These are phyloP conservation scores for Aptenodytes forsteri DNA, from an alignment of 2,113 vertebrate genomes.

Conservation along the genomic window DNA sequence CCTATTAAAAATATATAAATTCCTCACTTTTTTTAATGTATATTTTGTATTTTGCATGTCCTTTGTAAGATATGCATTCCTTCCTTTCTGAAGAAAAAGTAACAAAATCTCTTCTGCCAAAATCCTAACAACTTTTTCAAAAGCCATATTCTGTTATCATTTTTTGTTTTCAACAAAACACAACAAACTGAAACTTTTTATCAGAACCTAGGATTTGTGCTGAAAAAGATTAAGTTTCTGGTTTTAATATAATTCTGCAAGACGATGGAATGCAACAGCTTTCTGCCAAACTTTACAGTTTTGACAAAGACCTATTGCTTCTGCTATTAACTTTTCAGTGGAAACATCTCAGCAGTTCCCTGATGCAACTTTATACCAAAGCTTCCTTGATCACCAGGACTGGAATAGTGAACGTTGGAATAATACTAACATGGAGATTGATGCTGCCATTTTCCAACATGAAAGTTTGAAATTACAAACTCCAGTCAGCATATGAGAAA, in stretches of 20 bases:
- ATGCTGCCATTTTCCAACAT: neutral
- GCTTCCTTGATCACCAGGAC: neutral
- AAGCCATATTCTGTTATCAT: rapidly evolving
- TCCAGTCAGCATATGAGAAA: neutral
- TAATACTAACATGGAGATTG: neutral
- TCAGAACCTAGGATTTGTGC: rapidly evolving
- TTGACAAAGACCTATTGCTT: neutral
- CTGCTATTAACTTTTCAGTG: neutral
- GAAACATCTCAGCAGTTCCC: neutral
- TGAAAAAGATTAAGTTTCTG: neutral
- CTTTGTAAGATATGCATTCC: rapidly evolving
- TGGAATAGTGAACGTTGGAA: neutral
- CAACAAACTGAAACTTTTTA: rapidly evolving
- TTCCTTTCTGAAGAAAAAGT: neutral
- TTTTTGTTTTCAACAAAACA: neutral
- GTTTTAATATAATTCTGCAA: neutral
- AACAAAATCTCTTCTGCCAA: neutral
- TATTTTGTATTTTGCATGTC: neutral
- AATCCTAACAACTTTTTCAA: neutral
- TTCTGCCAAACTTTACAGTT: neutral
- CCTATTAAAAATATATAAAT: neutral
- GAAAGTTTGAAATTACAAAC: neutral
- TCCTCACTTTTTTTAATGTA: rapidly evolving
- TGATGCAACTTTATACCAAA: neutral
- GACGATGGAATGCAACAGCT: neutral